These are phyloP conservation scores for Brachionus calyciflorus DNA, from an alignment of 1,140 invertebrate genomes.

Conservation along the genomic window DNA sequence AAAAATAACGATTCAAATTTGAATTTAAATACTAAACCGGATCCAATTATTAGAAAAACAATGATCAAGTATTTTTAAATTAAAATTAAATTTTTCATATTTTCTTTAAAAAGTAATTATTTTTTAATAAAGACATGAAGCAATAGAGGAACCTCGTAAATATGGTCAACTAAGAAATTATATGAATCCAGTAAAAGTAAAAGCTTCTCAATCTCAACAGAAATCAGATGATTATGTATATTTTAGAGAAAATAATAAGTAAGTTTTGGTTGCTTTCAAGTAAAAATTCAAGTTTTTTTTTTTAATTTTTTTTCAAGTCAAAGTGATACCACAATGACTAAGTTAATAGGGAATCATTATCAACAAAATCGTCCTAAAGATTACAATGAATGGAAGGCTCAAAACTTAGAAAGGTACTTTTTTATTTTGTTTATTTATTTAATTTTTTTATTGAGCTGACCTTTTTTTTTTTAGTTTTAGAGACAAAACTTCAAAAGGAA, in stretches of 20 bases:
- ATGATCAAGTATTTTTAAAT: background rate
- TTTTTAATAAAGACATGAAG: constrained; percentile 3
- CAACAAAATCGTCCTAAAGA: constrained; percentile 1
- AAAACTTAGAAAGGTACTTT: background rate
- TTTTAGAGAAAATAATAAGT: background rate
- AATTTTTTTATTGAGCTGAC: background rate
- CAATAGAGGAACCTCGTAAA: constrained; percentile 37
- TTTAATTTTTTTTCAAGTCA: background rate
- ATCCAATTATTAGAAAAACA: background rate
- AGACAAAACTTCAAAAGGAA: background rate
- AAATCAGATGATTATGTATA: background rate
- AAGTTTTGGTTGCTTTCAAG: background rate
- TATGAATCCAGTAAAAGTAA: constrained; percentile 38
- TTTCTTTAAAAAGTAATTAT: background rate
- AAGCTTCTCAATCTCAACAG: background rate
- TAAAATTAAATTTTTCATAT: background rate
- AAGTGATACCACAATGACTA: constrained; percentile 11
- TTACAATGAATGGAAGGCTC: constrained; percentile 7
- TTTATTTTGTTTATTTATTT: background rate
- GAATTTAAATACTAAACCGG: background rate
- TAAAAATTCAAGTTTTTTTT: background rate
- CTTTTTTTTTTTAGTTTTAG: background rate
- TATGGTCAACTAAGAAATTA: constrained; percentile 45
- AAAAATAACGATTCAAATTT: constrained; percentile 1
- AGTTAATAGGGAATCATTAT: constrained; percentile 16